Evolutionary conservation across 2,888 invertebrate genomes (phyloP).

Genomic region (Acanthacorydalis orientalis): DNA sequence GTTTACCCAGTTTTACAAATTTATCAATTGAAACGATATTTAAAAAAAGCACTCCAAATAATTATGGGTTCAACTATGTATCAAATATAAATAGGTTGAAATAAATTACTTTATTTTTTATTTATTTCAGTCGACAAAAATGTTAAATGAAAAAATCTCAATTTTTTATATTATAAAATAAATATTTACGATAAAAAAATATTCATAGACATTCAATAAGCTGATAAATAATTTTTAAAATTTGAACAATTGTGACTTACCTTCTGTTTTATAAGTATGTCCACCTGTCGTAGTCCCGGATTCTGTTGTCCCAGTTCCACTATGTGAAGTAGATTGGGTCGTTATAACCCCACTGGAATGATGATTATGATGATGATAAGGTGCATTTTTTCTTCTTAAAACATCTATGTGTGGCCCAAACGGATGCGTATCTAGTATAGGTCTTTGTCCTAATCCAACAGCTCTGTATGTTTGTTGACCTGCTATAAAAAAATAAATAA

Average conservation of each 20-base stretch:
- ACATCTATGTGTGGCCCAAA: constrained; percentile 49
- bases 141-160: too few species aligned
- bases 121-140: too few species aligned
- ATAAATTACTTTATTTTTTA: too few species aligned
- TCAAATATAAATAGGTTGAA: too few species aligned
- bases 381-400: constrained; percentile 44
- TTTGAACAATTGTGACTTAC: neutral
- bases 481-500: constrained; percentile 15
- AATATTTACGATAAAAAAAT: too few species aligned
- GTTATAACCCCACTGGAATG: constrained; percentile 14
- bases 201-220: too few species aligned
- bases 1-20: too few species aligned
- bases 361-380: constrained; percentile 21
- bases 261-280: neutral
- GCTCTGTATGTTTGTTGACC: constrained; percentile 53
- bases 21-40: too few species aligned
- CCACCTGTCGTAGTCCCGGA: neutral
- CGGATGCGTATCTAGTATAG: constrained; percentile 41
- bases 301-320: neutral
- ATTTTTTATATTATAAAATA: too few species aligned
- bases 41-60: too few species aligned
- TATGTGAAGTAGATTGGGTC: neutral
- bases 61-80: too few species aligned
- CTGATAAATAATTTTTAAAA: too few species aligned
- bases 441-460: constrained; percentile 55